Evolutionary conservation across 2,888 invertebrate species (phyloP), one percentile per base, ranked within the genome.

Genomic region (Diogma glabrata): DNA sequence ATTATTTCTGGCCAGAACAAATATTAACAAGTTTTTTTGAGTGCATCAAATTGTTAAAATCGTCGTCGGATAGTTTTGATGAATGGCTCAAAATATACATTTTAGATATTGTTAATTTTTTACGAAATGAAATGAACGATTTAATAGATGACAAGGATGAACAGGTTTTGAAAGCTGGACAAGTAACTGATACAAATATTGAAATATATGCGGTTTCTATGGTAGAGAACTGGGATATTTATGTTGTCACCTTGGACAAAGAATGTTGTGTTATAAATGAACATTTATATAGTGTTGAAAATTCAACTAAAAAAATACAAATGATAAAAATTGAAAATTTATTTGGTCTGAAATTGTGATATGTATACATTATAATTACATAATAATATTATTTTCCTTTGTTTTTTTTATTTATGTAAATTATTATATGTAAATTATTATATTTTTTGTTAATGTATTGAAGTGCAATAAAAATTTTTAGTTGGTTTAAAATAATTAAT

Each of bases 11-110:
- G 48, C 20, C 33, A 19, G 19, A 30, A 33, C 17, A 30, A 8
- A 33, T 30, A 20, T 19, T n/a, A 33, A 48, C 30, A 12, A 48
- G 33, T 33, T 48, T 48, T 47, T 47, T 47, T 20, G 26, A 26
- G 30, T 47, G 47, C 20, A 19, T 47, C 10, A 45, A 45, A 45
- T 23, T 9, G 8, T 20, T 45, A 45, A 36, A 36, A 36, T 12
- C 3, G 9, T 22, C 23, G 6, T 22, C 22, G 22, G 24, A 22
- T 12, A 17, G 19, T 28, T 47, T 47, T 17, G 3, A 24, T 3
- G 47, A 47, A 17, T 47, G 47, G 47, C 19, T 47, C 20, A 26
- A 47, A 47, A 28, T 1, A 16, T 47, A 47, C 23, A 26, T 24
- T 30, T 3, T 12, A 3, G 16, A 47, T 4, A 47, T 47, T 19